Percentiles rank a stretch among this genome's conserved stretches.
Evolutionary conservation across 1,140 invertebrate species (phyloP).

Genomic region (Chelonus insularis): DNA sequence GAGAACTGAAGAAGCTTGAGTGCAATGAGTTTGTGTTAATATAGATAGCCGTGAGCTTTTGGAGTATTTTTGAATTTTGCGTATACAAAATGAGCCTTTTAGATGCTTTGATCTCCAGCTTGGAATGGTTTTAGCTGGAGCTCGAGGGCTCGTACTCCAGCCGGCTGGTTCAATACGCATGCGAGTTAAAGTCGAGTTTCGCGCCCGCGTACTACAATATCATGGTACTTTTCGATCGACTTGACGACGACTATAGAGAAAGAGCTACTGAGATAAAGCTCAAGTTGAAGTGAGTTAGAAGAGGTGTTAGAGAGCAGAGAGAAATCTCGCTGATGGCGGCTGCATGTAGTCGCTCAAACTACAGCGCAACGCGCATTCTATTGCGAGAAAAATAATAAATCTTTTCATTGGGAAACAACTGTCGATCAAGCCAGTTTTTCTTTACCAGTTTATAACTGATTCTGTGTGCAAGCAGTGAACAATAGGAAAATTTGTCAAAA

Average conservation of each 20-base stretch:
- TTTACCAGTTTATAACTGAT: too few relatives aligned
- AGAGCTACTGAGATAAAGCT: conserved; percentile 5
- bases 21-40: too few relatives aligned
- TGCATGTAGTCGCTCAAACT: conserved; percentile 24
- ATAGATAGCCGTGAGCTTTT: too few relatives aligned
- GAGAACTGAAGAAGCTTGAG: too few relatives aligned
- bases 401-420: too few relatives aligned
- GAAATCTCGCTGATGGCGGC: conserved; percentile 42
- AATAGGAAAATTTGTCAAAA: too few relatives aligned
- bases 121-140: conserved; percentile 11
- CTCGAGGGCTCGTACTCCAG: background rate
- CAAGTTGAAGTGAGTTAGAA: background rate
- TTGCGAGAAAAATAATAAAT: too few relatives aligned
- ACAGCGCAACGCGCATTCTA: conserved; percentile 7
- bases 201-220: conserved; percentile 35
- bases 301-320: conserved; percentile 18
- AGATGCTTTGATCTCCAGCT: background rate
- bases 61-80: too few relatives aligned
- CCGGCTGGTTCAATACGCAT: conserved; percentile 52
- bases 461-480: too few relatives aligned
- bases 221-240: conserved; percentile 57
- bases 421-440: too few relatives aligned
- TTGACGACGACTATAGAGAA: conserved; percentile 39
- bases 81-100: too few relatives aligned
- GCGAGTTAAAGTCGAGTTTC: conserved; percentile 50